These are phyloP conservation scores for Callitettix versicolor DNA, from an alignment of 1,140 invertebrate species.

Conservation along the genomic window DNA sequence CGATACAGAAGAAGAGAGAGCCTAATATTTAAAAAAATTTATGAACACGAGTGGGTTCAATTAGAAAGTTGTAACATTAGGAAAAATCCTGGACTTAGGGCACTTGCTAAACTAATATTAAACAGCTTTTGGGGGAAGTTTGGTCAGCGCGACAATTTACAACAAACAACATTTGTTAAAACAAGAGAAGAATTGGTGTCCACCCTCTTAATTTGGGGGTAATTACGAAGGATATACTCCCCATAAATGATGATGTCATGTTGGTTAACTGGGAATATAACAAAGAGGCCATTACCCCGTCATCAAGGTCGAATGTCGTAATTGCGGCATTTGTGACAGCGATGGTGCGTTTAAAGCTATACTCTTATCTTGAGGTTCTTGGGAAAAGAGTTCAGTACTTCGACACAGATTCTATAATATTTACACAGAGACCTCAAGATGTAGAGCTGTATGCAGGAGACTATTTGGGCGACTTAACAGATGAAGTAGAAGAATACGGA, in stretches of 20 bases:
- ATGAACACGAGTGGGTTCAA: constrained; percentile 29
- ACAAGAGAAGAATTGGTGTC: constrained; percentile 23
- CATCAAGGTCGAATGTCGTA: constrained; percentile 27
- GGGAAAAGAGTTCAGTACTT: constrained; percentile 30
- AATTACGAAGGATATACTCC: constrained; percentile 19
- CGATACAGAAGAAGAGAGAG: constrained; percentile 23
- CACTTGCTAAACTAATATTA: constrained; percentile 29
- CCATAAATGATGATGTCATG: constrained; percentile 23
- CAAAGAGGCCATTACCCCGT: constrained; percentile 14
- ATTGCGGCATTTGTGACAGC: constrained; percentile 33
- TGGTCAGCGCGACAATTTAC: constrained; percentile 25
- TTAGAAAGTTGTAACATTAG: constrained; percentile 29
- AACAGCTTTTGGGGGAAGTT: constrained; percentile 33
- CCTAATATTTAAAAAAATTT: constrained; percentile 30
- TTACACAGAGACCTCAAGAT: constrained; percentile 13
- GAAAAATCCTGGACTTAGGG: constrained; percentile 30
- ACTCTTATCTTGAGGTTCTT: constrained; percentile 29
- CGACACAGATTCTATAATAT: constrained; percentile 34
- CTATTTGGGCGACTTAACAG: constrained; percentile 30
- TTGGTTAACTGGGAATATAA: constrained; percentile 24
- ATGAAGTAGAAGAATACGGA: constrained; percentile 27
- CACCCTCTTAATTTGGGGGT: constrained; percentile 25
- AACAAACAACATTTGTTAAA: constrained; percentile 26
- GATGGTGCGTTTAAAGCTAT: constrained; percentile 33
- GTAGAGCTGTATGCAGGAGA: constrained; percentile 21